Base-by-base conservation (phyloP, 2,797 vertebrate species). In the Chaetodon trifasciatus region DNA sequence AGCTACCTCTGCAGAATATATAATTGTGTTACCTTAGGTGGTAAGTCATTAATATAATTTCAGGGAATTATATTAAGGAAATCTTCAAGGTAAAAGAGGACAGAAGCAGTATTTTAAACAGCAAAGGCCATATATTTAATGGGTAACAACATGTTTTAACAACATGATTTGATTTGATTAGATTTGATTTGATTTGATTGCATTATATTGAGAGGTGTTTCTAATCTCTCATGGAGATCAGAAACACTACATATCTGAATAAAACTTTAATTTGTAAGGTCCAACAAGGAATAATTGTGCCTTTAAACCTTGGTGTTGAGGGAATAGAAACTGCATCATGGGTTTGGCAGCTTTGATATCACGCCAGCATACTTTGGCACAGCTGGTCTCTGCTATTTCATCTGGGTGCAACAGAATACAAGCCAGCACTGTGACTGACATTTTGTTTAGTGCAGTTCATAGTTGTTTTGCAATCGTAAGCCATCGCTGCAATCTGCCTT, bases 351-450 rank as follows among this genome's bases (percentile, higher is more conserved):
- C 71, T 67, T 55, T 87, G 61, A 74, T 55, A 24, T 9, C 17
- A 15, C 65, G 83, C 81, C 84, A 89, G 37, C 47, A 23, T 66
- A 72, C 21, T 78, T 86, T 88, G 78, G 56, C 71, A 82, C 47
- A 40, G 58, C 39, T 39, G 12, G 10, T 4, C 13, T 50, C 40
- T 37, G 28, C 19, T 47, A 12, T 84, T 87, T 86, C 39, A 81
- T 83, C 24, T 78, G 74, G 11, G 50, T 74, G 53, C 76, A 70
- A 68, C 53, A 53, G 35, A 79, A 66, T 16, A 40, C 71, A 73
- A 81, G 75, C 72, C 68, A 76, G 46, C 52, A 28, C 61, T n/a
- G 60, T 70, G 23, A 80, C 67, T 83, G 72, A 80, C 61, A 10
- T 80, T 78, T 81, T 60, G 24, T 74, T 78, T n/a, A 64, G 55